These are phyloP conservation scores for Mesorhabditis spiculigera DNA, from an alignment of 2,888 invertebrate genomes.

Conservation along the genomic window DNA sequence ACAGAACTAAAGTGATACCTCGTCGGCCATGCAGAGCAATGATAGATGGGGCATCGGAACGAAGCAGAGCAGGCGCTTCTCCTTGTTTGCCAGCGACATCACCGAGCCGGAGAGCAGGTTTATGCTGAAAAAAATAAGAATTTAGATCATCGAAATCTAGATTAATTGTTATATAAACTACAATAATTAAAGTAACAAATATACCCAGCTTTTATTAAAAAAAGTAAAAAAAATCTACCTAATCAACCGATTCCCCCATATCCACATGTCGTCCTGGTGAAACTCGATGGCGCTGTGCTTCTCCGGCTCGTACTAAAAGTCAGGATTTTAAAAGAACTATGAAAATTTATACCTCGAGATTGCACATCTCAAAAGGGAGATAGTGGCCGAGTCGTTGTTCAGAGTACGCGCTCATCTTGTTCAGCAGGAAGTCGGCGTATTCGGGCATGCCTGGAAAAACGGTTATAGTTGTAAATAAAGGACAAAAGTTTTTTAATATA, in stretches of 20 bases:
- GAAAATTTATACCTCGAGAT: slow-evolving; percentile 70
- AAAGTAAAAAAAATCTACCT: slow-evolving; percentile 68
- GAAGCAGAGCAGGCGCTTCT: slow-evolving; percentile 64
- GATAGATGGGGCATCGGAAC: slow-evolving; percentile 83
- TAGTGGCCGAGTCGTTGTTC: slow-evolving; percentile 38
- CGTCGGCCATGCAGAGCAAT: slow-evolving; percentile 78
- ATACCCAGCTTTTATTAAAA: background rate
- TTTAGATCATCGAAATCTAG: background rate
- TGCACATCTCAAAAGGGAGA: slow-evolving; percentile 79
- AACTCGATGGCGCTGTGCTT: slow-evolving; percentile 89
- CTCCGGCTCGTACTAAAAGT: slow-evolving; percentile 68
- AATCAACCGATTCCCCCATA: slow-evolving; percentile 96
- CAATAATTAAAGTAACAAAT: slow-evolving; percentile 11
- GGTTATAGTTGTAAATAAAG: background rate
- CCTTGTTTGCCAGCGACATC: slow-evolving; percentile 50
- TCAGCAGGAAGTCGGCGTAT: slow-evolving; percentile 65
- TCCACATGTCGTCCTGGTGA: slow-evolving; percentile 97
- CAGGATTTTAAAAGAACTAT: background rate
- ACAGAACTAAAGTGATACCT: slow-evolving; percentile 49
- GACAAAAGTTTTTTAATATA: too few relatives aligned
- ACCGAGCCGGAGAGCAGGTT: slow-evolving; percentile 51
- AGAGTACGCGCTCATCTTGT: slow-evolving; percentile 34
- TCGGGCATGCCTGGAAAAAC: slow-evolving; percentile 71
- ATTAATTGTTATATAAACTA: background rate
- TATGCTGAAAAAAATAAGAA: slow-evolving; percentile 33